Conservation (phyloP, 35 echinoderm and acorn worm species). For the Ophiothrix spiculata region DNA sequence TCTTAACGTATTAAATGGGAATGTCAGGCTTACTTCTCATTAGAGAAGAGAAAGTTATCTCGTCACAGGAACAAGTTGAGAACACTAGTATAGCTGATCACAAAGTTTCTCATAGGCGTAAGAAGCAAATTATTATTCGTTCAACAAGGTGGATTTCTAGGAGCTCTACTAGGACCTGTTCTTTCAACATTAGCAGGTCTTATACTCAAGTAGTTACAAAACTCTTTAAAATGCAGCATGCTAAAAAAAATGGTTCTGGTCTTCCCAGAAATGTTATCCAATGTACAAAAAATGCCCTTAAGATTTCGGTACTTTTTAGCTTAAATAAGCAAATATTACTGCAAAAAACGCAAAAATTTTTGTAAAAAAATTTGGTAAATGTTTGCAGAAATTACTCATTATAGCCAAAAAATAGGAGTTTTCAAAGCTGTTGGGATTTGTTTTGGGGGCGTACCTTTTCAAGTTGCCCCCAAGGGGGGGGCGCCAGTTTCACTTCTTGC, state of each 20-base stretch:
- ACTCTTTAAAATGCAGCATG: constrained; percentile 20
- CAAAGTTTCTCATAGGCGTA: constrained; percentile 4
- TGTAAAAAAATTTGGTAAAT: constrained; percentile 27
- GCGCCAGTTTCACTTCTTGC: too few relatives aligned
- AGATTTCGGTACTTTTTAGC: constrained; percentile 3
- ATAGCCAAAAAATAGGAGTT: neutral
- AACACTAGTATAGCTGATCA: constrained; percentile 45
- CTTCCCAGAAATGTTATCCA: neutral
- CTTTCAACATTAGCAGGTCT: constrained; percentile 14
- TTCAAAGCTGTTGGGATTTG: neutral
- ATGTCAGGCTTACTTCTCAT: constrained; percentile 29
- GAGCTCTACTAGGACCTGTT: constrained; percentile 31
- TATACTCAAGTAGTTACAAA: neutral
- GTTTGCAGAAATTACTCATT: neutral
- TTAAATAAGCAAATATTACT: neutral
- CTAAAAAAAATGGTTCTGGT: neutral
- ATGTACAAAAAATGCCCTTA: neutral
- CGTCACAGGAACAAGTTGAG: constrained; percentile 66
- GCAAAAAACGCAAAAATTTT: constrained; percentile 17
- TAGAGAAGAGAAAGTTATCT: constrained; percentile 65
- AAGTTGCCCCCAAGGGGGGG: neutral
- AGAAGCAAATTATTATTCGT: constrained; percentile 15
- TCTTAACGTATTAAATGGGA: constrained; percentile 62
- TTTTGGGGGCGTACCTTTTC: neutral
- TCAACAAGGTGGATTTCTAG: constrained; percentile 57